These are phyloP conservation scores for Aplochiton taeniatus DNA, from an alignment of 2,797 vertebrate species.

Conservation along the genomic window DNA sequence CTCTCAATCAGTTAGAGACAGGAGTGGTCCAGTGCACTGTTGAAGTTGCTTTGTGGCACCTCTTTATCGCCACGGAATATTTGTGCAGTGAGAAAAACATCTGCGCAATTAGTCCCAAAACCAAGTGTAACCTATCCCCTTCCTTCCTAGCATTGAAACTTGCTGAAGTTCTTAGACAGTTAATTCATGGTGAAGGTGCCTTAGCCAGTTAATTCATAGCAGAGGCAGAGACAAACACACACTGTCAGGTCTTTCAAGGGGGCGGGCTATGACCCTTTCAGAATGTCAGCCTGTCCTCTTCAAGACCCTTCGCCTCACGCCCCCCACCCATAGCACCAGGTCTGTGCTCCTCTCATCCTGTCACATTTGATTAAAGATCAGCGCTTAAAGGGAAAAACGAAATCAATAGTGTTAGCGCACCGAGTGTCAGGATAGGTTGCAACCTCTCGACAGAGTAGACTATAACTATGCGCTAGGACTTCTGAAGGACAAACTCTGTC, in stretches of 20 bases:
- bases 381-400: conserved; percentile 45
- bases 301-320: conserved; percentile 20
- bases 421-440: conserved; percentile 48
- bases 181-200: conserved; percentile 66
- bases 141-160: conserved; percentile 73
- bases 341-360: conserved; percentile 39
- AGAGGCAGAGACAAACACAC: conserved; percentile 61
- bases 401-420: conserved; percentile 60
- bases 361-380: conserved; percentile 68
- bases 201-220: conserved; percentile 62
- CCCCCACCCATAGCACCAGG: conserved; percentile 1
- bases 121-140: conserved; percentile 55
- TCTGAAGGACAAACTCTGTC: conserved; percentile 43
- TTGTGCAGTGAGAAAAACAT: conserved; percentile 68
- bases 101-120: conserved; percentile 53
- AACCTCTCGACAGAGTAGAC: conserved; percentile 50
- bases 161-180: conserved; percentile 57
- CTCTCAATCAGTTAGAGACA: conserved; percentile 51
- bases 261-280: conserved; percentile 55
- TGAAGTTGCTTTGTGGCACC: conserved; percentile 46
- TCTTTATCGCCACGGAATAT: conserved; percentile 65
- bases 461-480: conserved; percentile 35
- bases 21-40: conserved; percentile 33
- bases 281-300: conserved; percentile 58
- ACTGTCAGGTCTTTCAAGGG: conserved; percentile 60